phyloP scores from a whole-genome alignment of 2,797 vertebrate genomes.

The Epinephelus malabaricus region DNA sequence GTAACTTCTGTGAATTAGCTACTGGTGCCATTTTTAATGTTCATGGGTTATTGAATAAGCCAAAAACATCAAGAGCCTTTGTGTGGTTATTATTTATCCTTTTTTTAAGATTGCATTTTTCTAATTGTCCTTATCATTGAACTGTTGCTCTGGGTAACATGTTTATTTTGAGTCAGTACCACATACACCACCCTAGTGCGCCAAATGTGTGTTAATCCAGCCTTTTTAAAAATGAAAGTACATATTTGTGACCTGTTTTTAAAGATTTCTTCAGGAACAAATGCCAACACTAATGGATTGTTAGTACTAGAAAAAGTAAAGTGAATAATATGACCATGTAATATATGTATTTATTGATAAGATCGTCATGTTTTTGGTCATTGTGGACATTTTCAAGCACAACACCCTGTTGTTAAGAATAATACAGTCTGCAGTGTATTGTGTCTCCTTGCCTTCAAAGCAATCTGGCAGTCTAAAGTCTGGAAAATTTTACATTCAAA shows the following conservation, averaged over 20 bases:
- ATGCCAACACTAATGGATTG: too few relatives aligned
- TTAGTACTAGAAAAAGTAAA: too few relatives aligned
- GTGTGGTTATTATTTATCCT: background rate
- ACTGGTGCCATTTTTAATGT: constrained; percentile 5
- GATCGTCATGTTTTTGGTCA: background rate
- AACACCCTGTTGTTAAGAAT: background rate
- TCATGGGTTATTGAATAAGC: background rate
- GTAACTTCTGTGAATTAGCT: background rate
- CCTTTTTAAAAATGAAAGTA: background rate
- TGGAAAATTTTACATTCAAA: background rate
- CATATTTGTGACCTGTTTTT: too few relatives aligned
- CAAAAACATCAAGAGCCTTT: background rate
- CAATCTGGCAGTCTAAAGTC: background rate
- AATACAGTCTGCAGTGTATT: background rate
- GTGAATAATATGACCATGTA: background rate
- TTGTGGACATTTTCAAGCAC: background rate
- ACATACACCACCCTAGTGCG: background rate
- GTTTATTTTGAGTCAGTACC: background rate
- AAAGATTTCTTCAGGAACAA: background rate
- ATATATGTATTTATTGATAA: background rate
- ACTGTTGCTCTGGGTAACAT: background rate
- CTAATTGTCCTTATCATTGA: background rate
- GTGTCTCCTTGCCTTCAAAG: background rate
- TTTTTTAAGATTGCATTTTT: background rate
- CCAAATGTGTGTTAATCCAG: background rate